These are phyloP conservation scores for Eucidaris tribuloides DNA, from an alignment of 35 echinoderm and acorn worm species.

Conservation along the genomic window DNA sequence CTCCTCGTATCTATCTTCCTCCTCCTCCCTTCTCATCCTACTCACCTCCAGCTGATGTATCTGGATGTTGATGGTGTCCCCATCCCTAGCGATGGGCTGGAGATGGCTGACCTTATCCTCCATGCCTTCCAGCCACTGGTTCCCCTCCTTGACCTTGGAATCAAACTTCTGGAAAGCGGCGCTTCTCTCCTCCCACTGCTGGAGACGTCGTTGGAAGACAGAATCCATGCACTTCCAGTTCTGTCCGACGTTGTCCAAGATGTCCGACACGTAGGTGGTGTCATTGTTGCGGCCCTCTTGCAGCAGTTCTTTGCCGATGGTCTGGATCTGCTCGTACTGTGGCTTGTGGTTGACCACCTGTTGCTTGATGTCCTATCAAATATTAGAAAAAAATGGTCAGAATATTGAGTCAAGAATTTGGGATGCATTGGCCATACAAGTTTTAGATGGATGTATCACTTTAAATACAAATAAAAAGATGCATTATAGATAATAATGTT, in stretches of 20 bases:
- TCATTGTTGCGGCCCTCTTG: conserved; percentile 69
- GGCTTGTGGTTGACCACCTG: conserved; percentile 74
- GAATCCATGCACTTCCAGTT: conserved; percentile 82
- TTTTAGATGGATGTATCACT: too few relatives aligned
- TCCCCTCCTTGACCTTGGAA: conserved; percentile 47
- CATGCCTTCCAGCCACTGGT: conserved; percentile 75
- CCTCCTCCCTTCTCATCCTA: too few relatives aligned
- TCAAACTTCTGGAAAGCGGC: conserved; percentile 75
- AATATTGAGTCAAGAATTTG: too few relatives aligned
- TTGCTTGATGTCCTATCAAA: conserved; percentile 89
- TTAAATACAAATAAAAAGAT: too few relatives aligned
- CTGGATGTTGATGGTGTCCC: conserved; percentile 90
- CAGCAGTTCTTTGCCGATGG: conserved; percentile 68
- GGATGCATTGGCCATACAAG: too few relatives aligned
- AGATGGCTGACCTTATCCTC: conserved; percentile 75
- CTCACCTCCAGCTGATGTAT: conserved; percentile 90
- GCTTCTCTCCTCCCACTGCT: conserved; percentile 82
- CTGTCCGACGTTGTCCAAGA: conserved; percentile 68
- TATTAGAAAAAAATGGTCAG: too few relatives aligned
- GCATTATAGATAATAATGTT: too few relatives aligned
- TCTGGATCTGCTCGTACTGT: conserved; percentile 83
- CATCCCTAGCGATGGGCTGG: conserved; percentile 78
- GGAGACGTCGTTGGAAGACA: conserved; percentile 21
- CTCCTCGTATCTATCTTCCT: background rate
- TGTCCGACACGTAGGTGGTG: conserved; percentile 81